Percentiles rank a stretch among this genome's conserved stretches.
Conservation (phyloP, 2,888 invertebrate genomes). For the Tetheella fluctuosa region DNA sequence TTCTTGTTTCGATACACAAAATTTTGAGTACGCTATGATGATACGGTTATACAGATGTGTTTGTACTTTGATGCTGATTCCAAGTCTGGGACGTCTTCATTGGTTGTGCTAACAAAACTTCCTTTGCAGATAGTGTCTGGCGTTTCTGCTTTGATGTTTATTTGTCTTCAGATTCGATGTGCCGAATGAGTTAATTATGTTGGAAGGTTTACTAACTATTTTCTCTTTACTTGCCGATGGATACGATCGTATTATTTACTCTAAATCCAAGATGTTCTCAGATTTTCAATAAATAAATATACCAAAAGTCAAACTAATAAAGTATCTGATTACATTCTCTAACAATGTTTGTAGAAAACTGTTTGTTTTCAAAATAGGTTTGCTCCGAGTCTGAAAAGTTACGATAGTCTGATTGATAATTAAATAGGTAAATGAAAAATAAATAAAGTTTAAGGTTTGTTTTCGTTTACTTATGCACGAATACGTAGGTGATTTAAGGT, state of each 20-base stretch:
- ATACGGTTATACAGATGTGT: slow-evolving; percentile 36
- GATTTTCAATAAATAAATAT: slow-evolving; percentile 17
- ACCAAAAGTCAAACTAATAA: neutral
- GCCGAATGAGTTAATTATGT: slow-evolving; percentile 43
- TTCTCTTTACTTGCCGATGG: slow-evolving; percentile 10
- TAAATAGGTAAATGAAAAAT: slow-evolving; percentile 32
- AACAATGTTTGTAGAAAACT: slow-evolving; percentile 42
- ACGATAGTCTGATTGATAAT: slow-evolving; percentile 29
- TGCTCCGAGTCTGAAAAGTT: slow-evolving; percentile 38
- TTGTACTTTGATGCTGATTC: slow-evolving; percentile 44
- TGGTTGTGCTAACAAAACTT: slow-evolving; percentile 72
- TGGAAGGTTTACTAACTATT: slow-evolving; percentile 39
- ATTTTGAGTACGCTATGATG: slow-evolving; percentile 17
- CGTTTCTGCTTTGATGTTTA: slow-evolving; percentile 68
- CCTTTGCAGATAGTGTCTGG: slow-evolving; percentile 55
- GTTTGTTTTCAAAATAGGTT: slow-evolving; percentile 31
- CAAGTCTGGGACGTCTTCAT: slow-evolving; percentile 56
- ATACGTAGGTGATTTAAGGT: slow-evolving; percentile 23
- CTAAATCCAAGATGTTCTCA: neutral
- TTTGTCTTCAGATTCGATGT: slow-evolving; percentile 58
- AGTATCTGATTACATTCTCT: slow-evolving; percentile 23
- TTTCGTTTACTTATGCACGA: slow-evolving; percentile 25
- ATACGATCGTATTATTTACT: neutral
- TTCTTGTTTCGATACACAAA: slow-evolving; percentile 6
- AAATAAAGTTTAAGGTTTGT: slow-evolving; percentile 23